phyloP scores from a whole-genome alignment of 2,888 invertebrate species.

The Lithophane leautieri region DNA sequence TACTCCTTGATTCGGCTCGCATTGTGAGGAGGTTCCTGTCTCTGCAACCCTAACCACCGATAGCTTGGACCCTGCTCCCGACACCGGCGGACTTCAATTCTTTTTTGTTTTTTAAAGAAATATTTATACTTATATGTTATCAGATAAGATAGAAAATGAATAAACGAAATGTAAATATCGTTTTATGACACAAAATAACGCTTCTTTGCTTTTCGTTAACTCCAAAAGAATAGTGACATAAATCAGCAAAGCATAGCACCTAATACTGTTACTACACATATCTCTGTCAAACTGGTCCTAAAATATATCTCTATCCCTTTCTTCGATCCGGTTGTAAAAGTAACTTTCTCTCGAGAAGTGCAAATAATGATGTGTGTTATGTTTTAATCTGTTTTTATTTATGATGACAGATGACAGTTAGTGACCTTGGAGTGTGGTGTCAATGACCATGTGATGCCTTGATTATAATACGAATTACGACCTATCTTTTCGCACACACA shows the following conservation, averaged over 20 bases:
- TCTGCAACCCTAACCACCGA: too few species aligned
- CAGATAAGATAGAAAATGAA: too few species aligned
- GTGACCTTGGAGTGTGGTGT: slow-evolving; percentile 37
- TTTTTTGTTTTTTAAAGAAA: too few species aligned
- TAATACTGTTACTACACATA: background rate
- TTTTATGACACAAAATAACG: too few species aligned
- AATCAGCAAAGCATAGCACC: background rate
- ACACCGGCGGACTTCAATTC: too few species aligned
- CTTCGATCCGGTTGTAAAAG: slow-evolving; percentile 12
- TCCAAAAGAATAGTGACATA: background rate
- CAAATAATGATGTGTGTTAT: slow-evolving; percentile 17
- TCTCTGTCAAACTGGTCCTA: slow-evolving; percentile 23
- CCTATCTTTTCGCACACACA: background rate
- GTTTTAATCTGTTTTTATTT: background rate
- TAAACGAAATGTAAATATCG: too few species aligned
- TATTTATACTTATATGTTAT: too few species aligned
- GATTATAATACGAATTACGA: background rate
- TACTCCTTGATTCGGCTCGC: too few species aligned
- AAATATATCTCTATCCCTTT: slow-evolving; percentile 24
- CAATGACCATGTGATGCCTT: background rate
- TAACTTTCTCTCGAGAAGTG: slow-evolving; percentile 37
- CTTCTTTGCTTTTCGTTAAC: background rate
- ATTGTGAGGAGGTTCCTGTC: too few species aligned
- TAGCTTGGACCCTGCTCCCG: too few species aligned
- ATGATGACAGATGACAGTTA: slow-evolving; percentile 8